Conservation (phyloP, 2,113 vertebrate species). For the Sinocyclocheilus anshuiensis region DNA sequence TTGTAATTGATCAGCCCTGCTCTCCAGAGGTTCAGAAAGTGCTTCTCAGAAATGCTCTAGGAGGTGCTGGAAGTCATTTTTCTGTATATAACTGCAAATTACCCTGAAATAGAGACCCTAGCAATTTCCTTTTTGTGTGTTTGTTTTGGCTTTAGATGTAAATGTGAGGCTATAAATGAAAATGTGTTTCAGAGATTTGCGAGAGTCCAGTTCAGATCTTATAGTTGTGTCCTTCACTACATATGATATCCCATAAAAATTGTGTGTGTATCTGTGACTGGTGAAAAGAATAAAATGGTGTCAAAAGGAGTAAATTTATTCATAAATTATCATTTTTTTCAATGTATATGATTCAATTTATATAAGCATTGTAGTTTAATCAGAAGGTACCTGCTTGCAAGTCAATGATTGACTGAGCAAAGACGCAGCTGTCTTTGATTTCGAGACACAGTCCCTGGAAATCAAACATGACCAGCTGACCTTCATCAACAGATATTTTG, state of each 20-base stretch:
- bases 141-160: slow-evolving; percentile 29
- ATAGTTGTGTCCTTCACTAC: neutral
- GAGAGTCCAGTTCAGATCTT: neutral
- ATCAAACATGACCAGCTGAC: slow-evolving; percentile 23
- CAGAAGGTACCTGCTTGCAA: neutral
- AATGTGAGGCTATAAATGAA: slow-evolving; percentile 33
- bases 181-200: slow-evolving; percentile 24
- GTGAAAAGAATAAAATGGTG: neutral
- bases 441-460: neutral
- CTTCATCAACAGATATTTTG: neutral
- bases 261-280: neutral
- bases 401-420: neutral
- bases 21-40: slow-evolving; percentile 10
- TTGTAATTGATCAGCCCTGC: slow-evolving; percentile 19
- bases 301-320: neutral
- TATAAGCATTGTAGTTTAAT: neutral
- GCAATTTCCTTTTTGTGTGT: slow-evolving; percentile 33
- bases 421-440: neutral
- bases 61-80: slow-evolving; percentile 46
- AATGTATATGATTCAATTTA: neutral
- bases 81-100: slow-evolving; percentile 30
- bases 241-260: neutral
- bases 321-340: neutral
- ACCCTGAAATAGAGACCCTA: slow-evolving; percentile 32
- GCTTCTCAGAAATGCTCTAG: slow-evolving; percentile 24